Base-by-base conservation (phyloP, 1,140 invertebrate genomes). In the Hyposmocoma kahamanoa region DNA sequence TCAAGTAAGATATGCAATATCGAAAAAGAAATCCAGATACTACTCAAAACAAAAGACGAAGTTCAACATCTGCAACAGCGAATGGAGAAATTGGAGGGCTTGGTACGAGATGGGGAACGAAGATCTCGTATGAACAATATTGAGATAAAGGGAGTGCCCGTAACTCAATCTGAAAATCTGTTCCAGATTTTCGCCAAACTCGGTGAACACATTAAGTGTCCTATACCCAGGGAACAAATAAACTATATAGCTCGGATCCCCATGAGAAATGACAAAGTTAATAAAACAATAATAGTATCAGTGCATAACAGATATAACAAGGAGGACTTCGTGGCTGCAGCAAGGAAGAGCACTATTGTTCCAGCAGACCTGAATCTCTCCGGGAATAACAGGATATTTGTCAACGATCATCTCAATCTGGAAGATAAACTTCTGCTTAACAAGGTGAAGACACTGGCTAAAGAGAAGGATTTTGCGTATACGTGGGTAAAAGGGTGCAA, bases 101-200 rank as follows among this genome's bases (percentile, higher is more conserved):
- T 22, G 0, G 5, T 17, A 8, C 26, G 18, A 0, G 58, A 61
- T 11, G 44, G 24, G 11, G 52, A 64, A 2, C 58, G 61, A 18
- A 53, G 52, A n/a, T 45, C 42, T 1, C 49, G 55, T 2, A 19
- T 61, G 19, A 61, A 61, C 19, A 65, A 65, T 20, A 50, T 64
- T 20, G 62, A 64, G 28, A 58, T 64, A 6, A 64, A 64, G 36
- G 57, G 51, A 9, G 51, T 63, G 22, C 61, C 62, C 1, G 11
- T 45, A 6, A 26, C 43, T 0, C 39, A 22, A 10, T 30, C 39
- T 3, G 58, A 65, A 44, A 56, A 61, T 47, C 20, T 65, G 4
- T 61, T 53, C n/a, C 9, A 17, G 0, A 30, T 58, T 4, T 11
- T 65, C 1, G 15, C 42, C 0, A 61, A 54, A 38, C 50, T 65